These are phyloP conservation scores for Distichodus sexfasciatus DNA, from an alignment of 2,797 vertebrate species.

Conservation along the genomic window DNA sequence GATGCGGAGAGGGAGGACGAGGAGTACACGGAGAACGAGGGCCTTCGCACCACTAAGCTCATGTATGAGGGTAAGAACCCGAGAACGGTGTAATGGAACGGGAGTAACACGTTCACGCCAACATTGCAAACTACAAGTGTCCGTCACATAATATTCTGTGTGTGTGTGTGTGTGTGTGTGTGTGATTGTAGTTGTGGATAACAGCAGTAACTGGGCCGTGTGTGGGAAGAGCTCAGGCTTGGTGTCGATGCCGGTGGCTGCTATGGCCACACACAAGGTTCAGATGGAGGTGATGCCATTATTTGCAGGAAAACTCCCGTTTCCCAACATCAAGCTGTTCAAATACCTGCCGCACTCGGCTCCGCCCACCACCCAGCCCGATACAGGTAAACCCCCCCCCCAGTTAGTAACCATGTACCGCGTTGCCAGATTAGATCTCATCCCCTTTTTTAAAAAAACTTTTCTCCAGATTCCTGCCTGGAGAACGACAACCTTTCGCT, in stretches of 20 bases:
- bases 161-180: conserved; percentile 5
- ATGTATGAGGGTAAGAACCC: conserved; percentile 93
- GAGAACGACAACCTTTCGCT: conserved; percentile 92
- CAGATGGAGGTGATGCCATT: conserved; percentile 97
- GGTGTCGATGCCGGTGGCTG: conserved; percentile 85
- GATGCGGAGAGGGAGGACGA: conserved; percentile 87
- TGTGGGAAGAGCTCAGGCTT: conserved; percentile 96
- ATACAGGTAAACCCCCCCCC: conserved; percentile 80
- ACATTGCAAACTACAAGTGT: neutral
- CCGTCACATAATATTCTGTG: neutral
- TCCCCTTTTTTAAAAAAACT: neutral
- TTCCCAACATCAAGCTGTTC: conserved; percentile 89
- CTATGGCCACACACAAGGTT: conserved; percentile 84
- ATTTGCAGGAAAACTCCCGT: conserved; percentile 90
- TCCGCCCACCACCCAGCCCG: conserved; percentile 80
- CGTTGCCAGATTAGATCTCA: neutral
- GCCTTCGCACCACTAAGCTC: conserved; percentile 84
- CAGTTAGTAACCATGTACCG: neutral
- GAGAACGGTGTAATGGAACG: too few relatives aligned
- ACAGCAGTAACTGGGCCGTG: conserved; percentile 97
- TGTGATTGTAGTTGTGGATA: conserved; percentile 85
- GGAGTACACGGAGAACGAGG: conserved; percentile 79
- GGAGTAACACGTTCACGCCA: too few relatives aligned
- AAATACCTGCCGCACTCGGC: conserved; percentile 93
- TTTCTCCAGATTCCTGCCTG: conserved; percentile 95